Percentiles rank a stretch among this genome's conserved stretches.
phyloP scores from a whole-genome alignment of 2,113 vertebrate genomes.

The Ctenodactylus gundi region DNA sequence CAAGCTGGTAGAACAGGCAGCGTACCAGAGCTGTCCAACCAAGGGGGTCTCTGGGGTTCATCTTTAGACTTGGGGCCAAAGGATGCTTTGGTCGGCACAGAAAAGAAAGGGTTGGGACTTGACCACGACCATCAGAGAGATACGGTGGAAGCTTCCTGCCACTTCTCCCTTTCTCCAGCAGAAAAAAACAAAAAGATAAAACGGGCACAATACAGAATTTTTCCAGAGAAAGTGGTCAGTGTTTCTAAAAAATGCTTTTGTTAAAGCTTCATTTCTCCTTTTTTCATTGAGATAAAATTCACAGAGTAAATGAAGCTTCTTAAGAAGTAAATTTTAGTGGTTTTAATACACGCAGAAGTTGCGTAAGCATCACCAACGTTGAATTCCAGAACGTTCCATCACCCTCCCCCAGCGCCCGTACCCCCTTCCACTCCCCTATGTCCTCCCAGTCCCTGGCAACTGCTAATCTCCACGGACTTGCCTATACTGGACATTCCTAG shows the following conservation, averaged over 20 bases:
- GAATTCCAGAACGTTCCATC: not conserved
- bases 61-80: not conserved
- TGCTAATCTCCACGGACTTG: not conserved
- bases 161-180: not conserved
- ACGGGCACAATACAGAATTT: not conserved
- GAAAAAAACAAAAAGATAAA: not conserved
- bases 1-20: not conserved
- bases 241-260: not conserved
- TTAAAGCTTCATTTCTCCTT: not conserved
- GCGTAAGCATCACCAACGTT: not conserved
- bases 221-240: not conserved
- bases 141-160: not conserved
- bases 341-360: not conserved
- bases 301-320: not conserved
- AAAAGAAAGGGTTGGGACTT: not conserved
- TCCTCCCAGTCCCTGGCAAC: not conserved
- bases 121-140: rapidly evolving
- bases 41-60: not conserved
- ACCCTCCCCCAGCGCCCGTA: rapidly evolving
- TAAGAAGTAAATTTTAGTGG: not conserved
- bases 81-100: not conserved
- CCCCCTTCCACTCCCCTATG: rapidly evolving
- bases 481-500: not conserved
- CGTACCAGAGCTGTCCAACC: rapidly evolving
- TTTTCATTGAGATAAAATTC: not conserved